Conservation (phyloP, 2,113 vertebrate genomes). For the Vombatus ursinus region DNA sequence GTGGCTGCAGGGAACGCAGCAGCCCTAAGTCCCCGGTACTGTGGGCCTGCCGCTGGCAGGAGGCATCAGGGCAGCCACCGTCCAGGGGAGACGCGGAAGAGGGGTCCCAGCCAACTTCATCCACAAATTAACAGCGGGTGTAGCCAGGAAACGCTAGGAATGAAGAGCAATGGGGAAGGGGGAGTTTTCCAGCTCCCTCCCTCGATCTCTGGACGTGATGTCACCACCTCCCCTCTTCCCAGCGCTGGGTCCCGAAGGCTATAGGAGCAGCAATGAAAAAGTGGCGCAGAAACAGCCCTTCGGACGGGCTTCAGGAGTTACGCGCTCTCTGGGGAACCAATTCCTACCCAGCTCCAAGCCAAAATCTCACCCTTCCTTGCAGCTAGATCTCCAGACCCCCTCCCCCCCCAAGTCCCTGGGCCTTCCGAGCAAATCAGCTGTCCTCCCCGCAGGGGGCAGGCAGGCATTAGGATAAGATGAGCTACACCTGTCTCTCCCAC, state of each 20-base stretch:
- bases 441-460: neutral
- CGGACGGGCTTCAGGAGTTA: neutral
- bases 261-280: slow-evolving; percentile 24
- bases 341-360: neutral
- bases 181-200: neutral
- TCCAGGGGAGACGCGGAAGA: neutral
- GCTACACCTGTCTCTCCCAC: slow-evolving; percentile 57
- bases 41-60: slow-evolving; percentile 11
- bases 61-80: slow-evolving; percentile 42
- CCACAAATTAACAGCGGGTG: neutral
- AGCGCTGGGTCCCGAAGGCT: neutral
- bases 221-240: neutral
- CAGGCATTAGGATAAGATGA: neutral
- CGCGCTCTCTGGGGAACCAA: neutral
- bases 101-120: slow-evolving; percentile 3
- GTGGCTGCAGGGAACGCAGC: slow-evolving; percentile 52
- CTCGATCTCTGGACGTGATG: neutral
- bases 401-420: neutral
- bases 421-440: neutral
- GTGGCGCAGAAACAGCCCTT: neutral
- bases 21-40: slow-evolving; percentile 43
- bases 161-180: neutral
- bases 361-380: neutral
- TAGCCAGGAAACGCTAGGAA: neutral
- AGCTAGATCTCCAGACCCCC: neutral